Base-by-base conservation (phyloP, 2,888 invertebrate genomes). In the Toxonevra muliebris region DNA sequence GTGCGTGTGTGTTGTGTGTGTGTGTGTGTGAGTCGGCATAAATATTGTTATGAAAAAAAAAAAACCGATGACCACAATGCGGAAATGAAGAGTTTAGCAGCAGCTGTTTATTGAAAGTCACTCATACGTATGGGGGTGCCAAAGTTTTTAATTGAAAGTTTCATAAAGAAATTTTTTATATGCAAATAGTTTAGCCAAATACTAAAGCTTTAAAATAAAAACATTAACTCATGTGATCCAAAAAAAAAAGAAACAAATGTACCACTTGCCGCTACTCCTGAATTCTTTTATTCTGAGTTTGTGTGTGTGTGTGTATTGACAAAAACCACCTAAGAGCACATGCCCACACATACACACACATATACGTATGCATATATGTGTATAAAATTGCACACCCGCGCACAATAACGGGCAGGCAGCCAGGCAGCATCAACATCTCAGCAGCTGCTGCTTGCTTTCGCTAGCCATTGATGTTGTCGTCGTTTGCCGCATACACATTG, bases 361-460 rank as follows among this genome's bases (percentile, higher is more conserved):
- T 30, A 42, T 30, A 9, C 50, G 48, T 61, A 57, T 68, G 4
- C 15, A 9, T 0, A 7, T 8, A 19, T 7, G 1, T 48, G 48
- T 15, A n/a, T n/a, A n/a, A n/a, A n/a, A n/a, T n/a, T n/a, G 48
- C 11, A 15, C 48, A 15, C 48, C 15, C 48, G 48, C 48, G 66
- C 42, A 59, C 43, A 60, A 45, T 19, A 45, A 60, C 17, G 10
- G 61, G n/a, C 54, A 41, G 61, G 60, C 60, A 55, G 55, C 17
- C n/a, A 43, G 40, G 57, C 42, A 53, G 63, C 30, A 50, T 63
- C 55, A 61, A 53, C 57, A 15, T 54, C 65, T 30, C 30, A 17
- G 41, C 19, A 19, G 13, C 19, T 57, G 15, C 41, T 55, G 53
- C 15, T 8, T 48, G 48, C 48, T 48, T 48, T 30, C 30, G 30